Conservation (phyloP, 2,888 invertebrate species). For the Meliscaeva auricollis region DNA sequence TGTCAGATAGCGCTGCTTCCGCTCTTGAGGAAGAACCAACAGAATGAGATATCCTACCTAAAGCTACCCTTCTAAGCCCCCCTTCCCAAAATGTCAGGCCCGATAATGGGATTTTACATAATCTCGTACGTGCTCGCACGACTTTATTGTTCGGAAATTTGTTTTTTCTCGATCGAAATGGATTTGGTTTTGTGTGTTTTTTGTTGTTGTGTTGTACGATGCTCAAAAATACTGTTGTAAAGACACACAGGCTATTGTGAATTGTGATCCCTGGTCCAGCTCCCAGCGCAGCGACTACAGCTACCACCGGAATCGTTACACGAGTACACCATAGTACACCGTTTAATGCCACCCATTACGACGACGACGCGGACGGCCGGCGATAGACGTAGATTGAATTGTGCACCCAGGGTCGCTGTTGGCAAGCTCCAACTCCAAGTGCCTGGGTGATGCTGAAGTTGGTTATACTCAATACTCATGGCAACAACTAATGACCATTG, state of each 20-base stretch:
- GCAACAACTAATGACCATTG: conserved; percentile 74
- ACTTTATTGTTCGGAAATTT: conserved; percentile 75
- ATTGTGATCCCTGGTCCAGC: conserved; percentile 50
- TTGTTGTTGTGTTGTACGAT: conserved; percentile 64
- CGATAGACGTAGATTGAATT: conserved; percentile 76
- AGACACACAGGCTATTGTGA: conserved; percentile 70
- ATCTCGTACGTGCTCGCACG: conserved; percentile 76
- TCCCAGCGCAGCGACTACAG: conserved; percentile 14
- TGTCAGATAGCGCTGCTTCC: conserved; percentile 57
- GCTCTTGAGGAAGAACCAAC: conserved; percentile 42
- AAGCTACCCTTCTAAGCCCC: neutral
- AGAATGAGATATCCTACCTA: conserved; percentile 14
- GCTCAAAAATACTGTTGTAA: conserved; percentile 66
- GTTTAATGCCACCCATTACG: conserved; percentile 76
- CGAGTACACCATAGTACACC: conserved; percentile 75
- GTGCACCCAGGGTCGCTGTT: conserved; percentile 64
- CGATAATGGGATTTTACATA: conserved; percentile 74
- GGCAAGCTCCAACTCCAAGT: neutral
- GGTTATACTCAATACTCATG: conserved; percentile 51
- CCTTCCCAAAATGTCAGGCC: conserved; percentile 45
- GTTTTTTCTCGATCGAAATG: conserved; percentile 71
- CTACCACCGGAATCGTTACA: conserved; percentile 75
- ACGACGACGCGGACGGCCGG: conserved; percentile 50
- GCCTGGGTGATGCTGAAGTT: neutral
- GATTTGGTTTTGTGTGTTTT: conserved; percentile 64